Percentiles rank a stretch among this genome's conserved stretches.
These are phyloP conservation scores for Potorous gilbertii DNA, from an alignment of 2,797 vertebrate genomes.

Conservation along the genomic window DNA sequence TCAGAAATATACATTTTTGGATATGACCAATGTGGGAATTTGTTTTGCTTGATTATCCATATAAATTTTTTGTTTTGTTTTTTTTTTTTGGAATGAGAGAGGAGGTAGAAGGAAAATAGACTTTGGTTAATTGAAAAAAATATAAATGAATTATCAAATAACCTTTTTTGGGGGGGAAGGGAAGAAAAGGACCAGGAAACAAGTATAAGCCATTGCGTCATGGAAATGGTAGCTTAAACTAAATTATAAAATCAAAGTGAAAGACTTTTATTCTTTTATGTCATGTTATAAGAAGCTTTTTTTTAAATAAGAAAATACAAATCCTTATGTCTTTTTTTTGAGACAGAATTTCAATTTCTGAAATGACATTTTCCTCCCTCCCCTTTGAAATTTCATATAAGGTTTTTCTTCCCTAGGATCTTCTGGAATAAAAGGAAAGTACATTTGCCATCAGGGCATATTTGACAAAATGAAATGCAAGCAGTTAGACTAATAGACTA, in stretches of 20 bases:
- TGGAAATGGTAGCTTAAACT: background rate
- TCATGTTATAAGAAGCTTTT: background rate
- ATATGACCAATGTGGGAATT: background rate
- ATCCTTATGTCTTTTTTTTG: slow-evolving; percentile 5
- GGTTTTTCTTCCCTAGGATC: slow-evolving; percentile 64
- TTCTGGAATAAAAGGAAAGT: slow-evolving; percentile 60
- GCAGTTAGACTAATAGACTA: slow-evolving; percentile 70
- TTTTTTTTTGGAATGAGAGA: background rate
- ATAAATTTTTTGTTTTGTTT: background rate
- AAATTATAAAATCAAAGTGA: background rate
- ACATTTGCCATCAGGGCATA: slow-evolving; percentile 46
- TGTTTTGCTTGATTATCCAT: background rate
- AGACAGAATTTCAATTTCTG: slow-evolving; percentile 36
- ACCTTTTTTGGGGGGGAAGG: background rate
- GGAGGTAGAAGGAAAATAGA: background rate
- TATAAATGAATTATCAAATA: background rate
- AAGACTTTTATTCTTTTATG: background rate
- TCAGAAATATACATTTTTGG: background rate
- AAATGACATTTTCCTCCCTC: slow-evolving; percentile 47
- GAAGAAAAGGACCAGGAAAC: background rate
- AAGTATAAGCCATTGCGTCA: background rate
- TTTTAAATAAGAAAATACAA: background rate
- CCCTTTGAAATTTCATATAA: slow-evolving; percentile 61
- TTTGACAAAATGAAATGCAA: slow-evolving; percentile 69
- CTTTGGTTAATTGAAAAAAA: background rate